phyloP scores from a whole-genome alignment of 2,113 vertebrate species.

The Elachura formosa region DNA sequence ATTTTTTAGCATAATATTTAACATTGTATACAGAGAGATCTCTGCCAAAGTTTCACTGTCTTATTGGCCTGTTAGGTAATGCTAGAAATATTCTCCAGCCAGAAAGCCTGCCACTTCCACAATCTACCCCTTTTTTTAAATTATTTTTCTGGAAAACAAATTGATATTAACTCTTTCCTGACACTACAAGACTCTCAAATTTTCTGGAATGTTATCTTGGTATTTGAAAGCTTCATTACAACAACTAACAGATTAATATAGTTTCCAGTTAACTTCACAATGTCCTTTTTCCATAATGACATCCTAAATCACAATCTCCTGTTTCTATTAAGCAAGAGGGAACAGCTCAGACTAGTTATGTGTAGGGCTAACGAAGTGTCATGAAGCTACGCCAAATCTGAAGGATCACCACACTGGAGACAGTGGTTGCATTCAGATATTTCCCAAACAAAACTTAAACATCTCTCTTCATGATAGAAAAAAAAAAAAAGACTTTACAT shows the following conservation, averaged over 20 bases:
- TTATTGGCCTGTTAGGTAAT: not conserved
- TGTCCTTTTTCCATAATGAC: not conserved
- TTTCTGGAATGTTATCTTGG: not conserved
- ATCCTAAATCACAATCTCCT: not conserved
- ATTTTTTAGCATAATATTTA: slow-evolving; percentile 38
- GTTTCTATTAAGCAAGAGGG: not conserved
- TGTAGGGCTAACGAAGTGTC: not conserved
- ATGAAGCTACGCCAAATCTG: not conserved
- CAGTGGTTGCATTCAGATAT: not conserved
- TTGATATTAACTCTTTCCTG: not conserved
- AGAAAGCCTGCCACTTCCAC: not conserved
- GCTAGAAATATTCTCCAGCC: not conserved
- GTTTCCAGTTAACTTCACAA: not conserved
- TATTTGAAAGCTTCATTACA: not conserved
- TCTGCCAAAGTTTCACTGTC: not conserved
- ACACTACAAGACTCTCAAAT: not conserved
- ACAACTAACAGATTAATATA: not conserved
- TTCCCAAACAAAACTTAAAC: not conserved
- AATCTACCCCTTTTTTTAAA: not conserved
- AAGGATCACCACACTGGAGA: not conserved
- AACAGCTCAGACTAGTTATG: not conserved
- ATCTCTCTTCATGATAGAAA: not conserved
- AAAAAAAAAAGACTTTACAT: not conserved
- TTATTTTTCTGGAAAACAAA: not conserved
- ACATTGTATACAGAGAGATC: not conserved